Evolutionary conservation across 2,888 invertebrate species (phyloP), one percentile per base, ranked within the genome.

Genomic region (Cephus runcator): DNA sequence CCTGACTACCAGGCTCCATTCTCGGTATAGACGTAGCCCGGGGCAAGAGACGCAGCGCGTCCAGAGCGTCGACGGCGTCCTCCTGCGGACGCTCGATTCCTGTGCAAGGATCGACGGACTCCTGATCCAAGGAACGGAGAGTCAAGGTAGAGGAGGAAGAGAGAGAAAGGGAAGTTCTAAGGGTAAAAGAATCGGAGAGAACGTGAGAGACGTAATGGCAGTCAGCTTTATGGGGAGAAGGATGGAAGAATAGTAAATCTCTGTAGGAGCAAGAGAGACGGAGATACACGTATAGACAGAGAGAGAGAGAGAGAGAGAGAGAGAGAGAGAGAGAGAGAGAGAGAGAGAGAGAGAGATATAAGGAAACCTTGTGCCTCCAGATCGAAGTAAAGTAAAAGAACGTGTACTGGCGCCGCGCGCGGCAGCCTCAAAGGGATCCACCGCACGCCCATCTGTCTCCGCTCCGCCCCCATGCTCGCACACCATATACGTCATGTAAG

Each of bases 361-460:
- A 69, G 80, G 69, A 81, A 81, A 80, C 82, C 80, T 79, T 82
- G 79, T 80, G 75, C 81, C 81, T 77, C 75, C 35, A n/a, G 69
- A 77, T 68, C 73, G 77, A 75, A 77, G 76, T 78, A 68, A 75
- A 69, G 40, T 34, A 36, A 71, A 75, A 73, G 71, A 75, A 69
- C 76, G 34, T 56, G 87, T 85, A 87, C 89, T 91, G 91, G 91
- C 91, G 91, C 91, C 91, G 91, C 88, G 87, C 85, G 91, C 91
- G 91, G 91, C 91, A 88, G 89, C 89, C 91, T 91, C 91, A 91
- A 91, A 89, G 91, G 89, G 87, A 90, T 89, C 90, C 89, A 85
- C 90, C 85, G 87, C 88, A 91, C 91, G 91, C 91, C 91, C 91
- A 91, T 91, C 91, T 91, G 91, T 91, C 91, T 91, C 91, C 90